These are phyloP conservation scores for Peribatodes rhomboidaria DNA, from an alignment of 2,888 invertebrate genomes.

Conservation along the genomic window DNA sequence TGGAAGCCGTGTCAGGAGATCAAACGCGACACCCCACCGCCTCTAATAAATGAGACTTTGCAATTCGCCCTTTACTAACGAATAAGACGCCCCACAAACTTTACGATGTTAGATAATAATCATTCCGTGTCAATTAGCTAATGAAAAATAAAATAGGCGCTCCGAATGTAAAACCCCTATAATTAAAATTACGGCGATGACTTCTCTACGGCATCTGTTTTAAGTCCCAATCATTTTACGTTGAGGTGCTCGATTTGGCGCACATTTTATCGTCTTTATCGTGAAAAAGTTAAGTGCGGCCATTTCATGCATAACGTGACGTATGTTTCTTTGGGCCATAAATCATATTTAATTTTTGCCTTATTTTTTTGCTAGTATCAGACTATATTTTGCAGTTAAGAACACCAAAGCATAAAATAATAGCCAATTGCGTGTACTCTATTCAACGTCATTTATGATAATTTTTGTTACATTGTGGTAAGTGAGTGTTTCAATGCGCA, in stretches of 20 bases:
- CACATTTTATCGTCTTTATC: constrained; percentile 6
- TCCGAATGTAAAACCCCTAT: constrained; percentile 67
- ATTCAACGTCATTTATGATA: no score
- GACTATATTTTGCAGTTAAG: not conserved
- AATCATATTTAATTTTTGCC: constrained; percentile 5
- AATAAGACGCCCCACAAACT: constrained; percentile 61
- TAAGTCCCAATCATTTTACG: constrained; percentile 49
- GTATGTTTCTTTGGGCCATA: not conserved
- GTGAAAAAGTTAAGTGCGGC: constrained; percentile 1
- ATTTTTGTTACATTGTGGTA: no score
- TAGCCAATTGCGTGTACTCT: not conserved
- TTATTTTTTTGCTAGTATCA: not conserved
- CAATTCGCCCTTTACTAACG: constrained; percentile 63
- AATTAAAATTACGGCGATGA: constrained; percentile 82
- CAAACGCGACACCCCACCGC: constrained; percentile 68
- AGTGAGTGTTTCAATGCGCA: no score
- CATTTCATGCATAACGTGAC: constrained; percentile 7
- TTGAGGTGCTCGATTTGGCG: constrained; percentile 15
- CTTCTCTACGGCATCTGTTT: constrained; percentile 76
- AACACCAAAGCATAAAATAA: not conserved
- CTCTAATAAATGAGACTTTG: constrained; percentile 61
- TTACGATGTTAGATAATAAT: constrained; percentile 82
- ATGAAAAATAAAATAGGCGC: constrained; percentile 83
- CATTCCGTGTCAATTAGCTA: constrained; percentile 85
- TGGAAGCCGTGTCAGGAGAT: constrained; percentile 69